Percentiles rank a stretch among this genome's conserved stretches.
Conservation (phyloP, 2,888 invertebrate genomes). For the Temnothorax rugatulus region DNA sequence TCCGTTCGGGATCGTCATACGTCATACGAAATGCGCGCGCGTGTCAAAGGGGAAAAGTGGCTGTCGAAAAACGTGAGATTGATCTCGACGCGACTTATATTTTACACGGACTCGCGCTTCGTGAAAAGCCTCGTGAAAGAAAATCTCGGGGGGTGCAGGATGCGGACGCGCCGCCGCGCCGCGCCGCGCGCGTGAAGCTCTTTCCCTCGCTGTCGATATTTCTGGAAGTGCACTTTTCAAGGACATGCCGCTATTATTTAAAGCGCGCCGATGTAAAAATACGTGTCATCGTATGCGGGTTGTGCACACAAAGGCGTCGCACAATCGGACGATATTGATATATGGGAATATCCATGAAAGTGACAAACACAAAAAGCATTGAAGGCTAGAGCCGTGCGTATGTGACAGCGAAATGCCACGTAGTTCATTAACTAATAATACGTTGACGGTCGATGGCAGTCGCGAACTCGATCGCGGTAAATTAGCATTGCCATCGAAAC, state of each 20-base stretch:
- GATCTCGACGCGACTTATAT: slow-evolving; percentile 20
- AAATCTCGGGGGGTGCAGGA: neutral
- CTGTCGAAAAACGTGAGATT: slow-evolving; percentile 12
- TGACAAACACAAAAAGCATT: slow-evolving; percentile 42
- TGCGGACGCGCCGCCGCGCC: neutral
- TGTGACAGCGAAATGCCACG: slow-evolving; percentile 23
- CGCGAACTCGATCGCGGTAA: slow-evolving; percentile 8
- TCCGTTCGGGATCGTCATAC: neutral
- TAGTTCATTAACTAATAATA: slow-evolving; percentile 41
- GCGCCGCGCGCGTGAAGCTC: slow-evolving; percentile 17
- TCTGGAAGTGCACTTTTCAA: slow-evolving; percentile 50
- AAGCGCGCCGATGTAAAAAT: slow-evolving; percentile 54
- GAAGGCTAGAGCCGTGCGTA: neutral
- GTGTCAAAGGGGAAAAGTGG: neutral
- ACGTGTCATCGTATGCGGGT: slow-evolving; percentile 31
- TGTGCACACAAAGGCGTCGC: slow-evolving; percentile 38
- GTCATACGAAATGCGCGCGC: neutral
- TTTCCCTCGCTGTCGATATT: slow-evolving; percentile 51
- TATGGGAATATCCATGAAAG: slow-evolving; percentile 14
- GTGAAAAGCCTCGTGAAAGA: neutral
- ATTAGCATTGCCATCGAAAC: neutral
- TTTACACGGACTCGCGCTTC: slow-evolving; percentile 10
- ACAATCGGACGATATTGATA: slow-evolving; percentile 25
- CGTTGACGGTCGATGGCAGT: slow-evolving; percentile 21
- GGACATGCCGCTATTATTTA: slow-evolving; percentile 49